Evolutionary conservation across 1,140 invertebrate species (phyloP).

Genomic region (Bombus impatiens): DNA sequence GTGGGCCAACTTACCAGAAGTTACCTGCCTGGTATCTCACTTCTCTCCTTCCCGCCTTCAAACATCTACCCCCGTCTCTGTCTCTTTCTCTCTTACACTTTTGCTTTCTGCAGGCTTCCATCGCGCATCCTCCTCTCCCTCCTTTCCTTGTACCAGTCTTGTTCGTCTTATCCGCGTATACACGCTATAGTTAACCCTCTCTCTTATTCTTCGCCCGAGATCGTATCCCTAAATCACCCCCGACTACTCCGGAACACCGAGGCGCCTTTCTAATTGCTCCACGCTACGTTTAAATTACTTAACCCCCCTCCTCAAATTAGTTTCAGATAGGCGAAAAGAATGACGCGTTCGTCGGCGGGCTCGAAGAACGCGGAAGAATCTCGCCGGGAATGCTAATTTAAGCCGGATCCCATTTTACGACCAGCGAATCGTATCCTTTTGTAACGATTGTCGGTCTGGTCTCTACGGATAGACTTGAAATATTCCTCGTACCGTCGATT

Average conservation of each 20-base stretch:
- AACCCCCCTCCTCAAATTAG: conserved; percentile 74
- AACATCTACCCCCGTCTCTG: conserved; percentile 23
- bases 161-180: conserved; percentile 60
- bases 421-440: conserved; percentile 50
- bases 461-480: not conserved
- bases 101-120: conserved; percentile 55
- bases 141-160: conserved; percentile 38
- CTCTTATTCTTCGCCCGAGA: conserved; percentile 77
- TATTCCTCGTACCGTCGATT: not conserved
- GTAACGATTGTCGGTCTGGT: conserved; percentile 40
- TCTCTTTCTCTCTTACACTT: conserved; percentile 45
- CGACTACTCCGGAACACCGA: conserved; percentile 69
- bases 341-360: conserved; percentile 70
- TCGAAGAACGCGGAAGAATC: conserved; percentile 71
- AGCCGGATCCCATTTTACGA: conserved; percentile 53
- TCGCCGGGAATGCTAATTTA: conserved; percentile 72
- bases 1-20: conserved; percentile 78
- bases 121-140: not conserved
- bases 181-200: conserved; percentile 65
- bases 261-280: conserved; percentile 78
- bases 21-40: conserved; percentile 74
- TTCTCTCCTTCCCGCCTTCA: conserved; percentile 48
- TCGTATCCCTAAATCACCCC: conserved; percentile 79
- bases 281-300: conserved; percentile 81
- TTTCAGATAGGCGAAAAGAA: conserved; percentile 81